Conservation (phyloP, 2,797 vertebrate species). For the Alcedo atthis region DNA sequence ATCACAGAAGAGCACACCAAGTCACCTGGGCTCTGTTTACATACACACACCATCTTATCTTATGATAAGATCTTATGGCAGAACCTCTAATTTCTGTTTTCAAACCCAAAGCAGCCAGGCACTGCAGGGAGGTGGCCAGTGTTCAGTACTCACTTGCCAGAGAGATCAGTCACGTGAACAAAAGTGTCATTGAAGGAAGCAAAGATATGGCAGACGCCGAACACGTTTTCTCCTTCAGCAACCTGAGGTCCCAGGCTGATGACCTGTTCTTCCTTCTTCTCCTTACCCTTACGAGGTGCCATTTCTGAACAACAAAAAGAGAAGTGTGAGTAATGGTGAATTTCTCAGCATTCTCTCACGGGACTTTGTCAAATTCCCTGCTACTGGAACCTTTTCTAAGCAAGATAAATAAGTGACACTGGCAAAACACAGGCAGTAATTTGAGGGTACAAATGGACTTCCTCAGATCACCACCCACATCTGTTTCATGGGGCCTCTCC, state of each 20-base stretch:
- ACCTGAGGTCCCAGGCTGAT: conserved; percentile 97
- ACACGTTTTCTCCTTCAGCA: conserved; percentile 96
- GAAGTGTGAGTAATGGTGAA: background rate
- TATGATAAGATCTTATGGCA: background rate
- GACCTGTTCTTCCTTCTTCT: conserved; percentile 99
- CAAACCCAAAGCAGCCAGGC: background rate
- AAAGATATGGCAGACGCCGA: conserved; percentile 96
- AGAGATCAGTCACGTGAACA: conserved; percentile 95
- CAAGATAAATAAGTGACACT: background rate
- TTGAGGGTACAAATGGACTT: accelerated
- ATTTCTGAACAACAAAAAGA: conserved; percentile 76
- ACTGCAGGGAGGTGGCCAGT: accelerated
- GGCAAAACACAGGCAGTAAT: accelerated
- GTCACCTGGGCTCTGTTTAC: accelerated
- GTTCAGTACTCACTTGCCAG: conserved; percentile 90
- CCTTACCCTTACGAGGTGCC: conserved; percentile 98
- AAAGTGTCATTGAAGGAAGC: conserved; percentile 99
- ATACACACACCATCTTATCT: accelerated
- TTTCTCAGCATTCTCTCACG: background rate
- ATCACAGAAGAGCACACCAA: background rate
- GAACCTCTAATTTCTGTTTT: background rate
- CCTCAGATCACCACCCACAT: background rate
- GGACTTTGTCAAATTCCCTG: background rate
- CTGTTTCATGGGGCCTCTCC: accelerated
- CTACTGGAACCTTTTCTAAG: background rate